Conservation (phyloP, 1,140 invertebrate species). For the Eumaeus atala region DNA sequence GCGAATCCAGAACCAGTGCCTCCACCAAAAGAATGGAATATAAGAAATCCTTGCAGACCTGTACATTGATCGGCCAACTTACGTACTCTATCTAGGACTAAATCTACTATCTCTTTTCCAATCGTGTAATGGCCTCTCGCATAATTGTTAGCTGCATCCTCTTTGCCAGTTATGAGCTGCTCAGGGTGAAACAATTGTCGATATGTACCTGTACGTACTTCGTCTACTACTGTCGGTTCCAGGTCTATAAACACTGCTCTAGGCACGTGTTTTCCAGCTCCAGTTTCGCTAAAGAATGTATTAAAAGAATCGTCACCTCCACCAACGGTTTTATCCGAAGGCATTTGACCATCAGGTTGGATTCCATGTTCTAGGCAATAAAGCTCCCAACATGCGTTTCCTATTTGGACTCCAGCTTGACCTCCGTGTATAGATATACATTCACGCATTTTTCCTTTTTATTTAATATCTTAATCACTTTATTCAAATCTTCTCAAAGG, state of each 20-base stretch:
- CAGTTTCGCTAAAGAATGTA: conserved; percentile 93
- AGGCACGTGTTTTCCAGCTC: conserved; percentile 90
- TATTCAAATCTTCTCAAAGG: not conserved
- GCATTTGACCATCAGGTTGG: conserved; percentile 84
- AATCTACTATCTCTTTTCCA: conserved; percentile 88
- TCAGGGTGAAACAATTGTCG: conserved; percentile 89
- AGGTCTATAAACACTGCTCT: conserved; percentile 90
- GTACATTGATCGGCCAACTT: conserved; percentile 91
- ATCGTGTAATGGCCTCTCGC: conserved; percentile 91
- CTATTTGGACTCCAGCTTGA: conserved; percentile 92
- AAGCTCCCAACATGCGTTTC: conserved; percentile 89
- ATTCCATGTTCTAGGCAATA: conserved; percentile 95
- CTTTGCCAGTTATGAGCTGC: conserved; percentile 88
- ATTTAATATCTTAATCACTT: no score
- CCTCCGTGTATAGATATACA: conserved; percentile 84
- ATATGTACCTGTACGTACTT: conserved; percentile 87
- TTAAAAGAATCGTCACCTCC: conserved; percentile 89
- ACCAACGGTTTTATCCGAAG: conserved; percentile 77
- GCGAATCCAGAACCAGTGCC: conserved; percentile 93
- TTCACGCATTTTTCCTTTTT: conserved; percentile 65
- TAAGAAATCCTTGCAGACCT: conserved; percentile 90
- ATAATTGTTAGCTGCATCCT: conserved; percentile 91
- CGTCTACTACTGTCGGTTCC: conserved; percentile 88
- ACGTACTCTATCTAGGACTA: conserved; percentile 85
- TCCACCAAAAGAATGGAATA: conserved; percentile 93